Evolutionary conservation across 2,888 invertebrate genomes (phyloP).

Genomic region (Orthosia gracilis): DNA sequence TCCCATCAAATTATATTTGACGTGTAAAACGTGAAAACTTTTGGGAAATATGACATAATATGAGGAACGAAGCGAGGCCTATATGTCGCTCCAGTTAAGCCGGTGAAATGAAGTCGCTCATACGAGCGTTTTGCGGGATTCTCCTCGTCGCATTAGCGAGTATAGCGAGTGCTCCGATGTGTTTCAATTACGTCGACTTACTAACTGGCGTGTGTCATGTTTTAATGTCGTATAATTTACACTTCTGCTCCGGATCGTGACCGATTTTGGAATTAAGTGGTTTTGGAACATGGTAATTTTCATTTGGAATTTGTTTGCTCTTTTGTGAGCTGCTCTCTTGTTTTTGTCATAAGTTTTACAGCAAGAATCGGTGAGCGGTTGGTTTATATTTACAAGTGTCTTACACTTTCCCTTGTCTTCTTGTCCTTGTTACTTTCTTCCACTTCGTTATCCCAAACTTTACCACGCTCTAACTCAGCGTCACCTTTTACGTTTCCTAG

Average conservation of each 20-base stretch:
- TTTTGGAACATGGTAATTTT: slow-evolving; percentile 33
- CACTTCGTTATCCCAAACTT: not conserved
- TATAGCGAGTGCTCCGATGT: slow-evolving; percentile 56
- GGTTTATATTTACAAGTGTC: not conserved
- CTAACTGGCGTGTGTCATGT: slow-evolving; percentile 55
- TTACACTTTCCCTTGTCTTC: not conserved
- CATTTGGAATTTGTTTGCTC: not conserved
- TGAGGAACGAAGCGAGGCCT: slow-evolving; percentile 41
- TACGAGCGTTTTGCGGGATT: slow-evolving; percentile 63
- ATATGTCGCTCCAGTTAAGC: slow-evolving; percentile 56
- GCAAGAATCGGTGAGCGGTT: not conserved
- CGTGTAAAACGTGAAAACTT: slow-evolving; percentile 56
- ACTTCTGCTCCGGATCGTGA: slow-evolving; percentile 29
- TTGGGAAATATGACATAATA: slow-evolving; percentile 59
- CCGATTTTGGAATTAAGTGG: slow-evolving; percentile 44
- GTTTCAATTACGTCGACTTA: slow-evolving; percentile 63
- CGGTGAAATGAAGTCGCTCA: slow-evolving; percentile 64
- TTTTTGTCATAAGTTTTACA: not conserved
- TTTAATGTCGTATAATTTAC: slow-evolving; percentile 52
- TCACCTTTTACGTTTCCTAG: not conserved
- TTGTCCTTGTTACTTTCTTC: not conserved
- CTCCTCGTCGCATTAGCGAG: slow-evolving; percentile 53
- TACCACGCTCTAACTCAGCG: not conserved
- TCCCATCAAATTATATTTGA: slow-evolving; percentile 60
- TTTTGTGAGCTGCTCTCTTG: slow-evolving; percentile 1